Evolutionary conservation across 2,113 vertebrate genomes (phyloP), one percentile per base, ranked within the genome.

Genomic region (Plecotus auritus): DNA sequence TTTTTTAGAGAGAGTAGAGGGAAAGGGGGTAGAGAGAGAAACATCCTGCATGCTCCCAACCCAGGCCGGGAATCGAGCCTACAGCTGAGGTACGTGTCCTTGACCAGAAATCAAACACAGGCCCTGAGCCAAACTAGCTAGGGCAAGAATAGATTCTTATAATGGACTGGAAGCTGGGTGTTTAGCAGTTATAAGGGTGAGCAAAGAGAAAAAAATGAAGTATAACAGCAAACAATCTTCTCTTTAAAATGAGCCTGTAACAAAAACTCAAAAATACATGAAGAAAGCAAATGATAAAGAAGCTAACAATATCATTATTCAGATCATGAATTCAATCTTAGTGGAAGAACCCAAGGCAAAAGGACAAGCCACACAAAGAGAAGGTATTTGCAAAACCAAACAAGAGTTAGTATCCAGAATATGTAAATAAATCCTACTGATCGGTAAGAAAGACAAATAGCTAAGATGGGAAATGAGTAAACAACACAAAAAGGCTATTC

Each of bases 381-480:
- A 76, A 45, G n/a, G n/a, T 85, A 85, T 80, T 83, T 95, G 30
- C 64, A 94, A 77, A 85, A 89, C 28, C 40, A 87, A 35, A 23
- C 22, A 90, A 95, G 77, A 90, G 37, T 86, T 93, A 83, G 42
- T 95, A 40, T 70, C 80, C 28, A 81, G 59, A 92, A 80, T 76
- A 69, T n/a, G 35, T 77, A 69, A 92, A 86, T 54, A 64, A 76
- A 32, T 87, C 11, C 51, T 78, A 45, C 28, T 59, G 74, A 67
- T 74, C 67, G 85, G 47, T 77, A 91, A 69, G 77, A 82, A 96
- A 93, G 47, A 69, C 59, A 94, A 86, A 95, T 54, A 94, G 26
- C 67, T 32, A 74, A 88, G 35, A 77, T 89, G 47, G 32, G 47
- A 82, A 95, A 83, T 88, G 37, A 91, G 13, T 81, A 85, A 92